Base-by-base conservation (phyloP, 2,797 vertebrate species). In the Pitangus sulphuratus region DNA sequence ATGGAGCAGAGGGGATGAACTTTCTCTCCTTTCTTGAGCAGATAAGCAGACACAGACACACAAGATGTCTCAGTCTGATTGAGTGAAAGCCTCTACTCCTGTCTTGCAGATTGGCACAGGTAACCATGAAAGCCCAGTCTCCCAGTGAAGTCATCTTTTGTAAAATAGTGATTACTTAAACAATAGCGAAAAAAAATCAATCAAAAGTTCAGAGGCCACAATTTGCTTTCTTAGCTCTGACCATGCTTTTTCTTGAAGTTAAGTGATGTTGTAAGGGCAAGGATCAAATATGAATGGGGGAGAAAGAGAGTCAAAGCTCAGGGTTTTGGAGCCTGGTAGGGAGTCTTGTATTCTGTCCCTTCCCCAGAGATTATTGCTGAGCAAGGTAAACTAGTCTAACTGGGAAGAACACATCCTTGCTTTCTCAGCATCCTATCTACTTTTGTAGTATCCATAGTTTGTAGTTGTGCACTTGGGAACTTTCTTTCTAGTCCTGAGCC, bases 1-100 rank as follows among this genome's bases (percentile, higher is more conserved):
- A 31, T 31, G 20, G n/a, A 57, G 20, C 50, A 39, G 14, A 21
- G 17, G 9, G 13, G 30, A 45, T 78, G 20, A 86, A 31, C 44
- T 84, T 39, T 31, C 18, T 65, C 9, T 78, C 39, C 28, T 76
- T 50, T 87, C 35, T 45, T n/a, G 35, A 68, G 5, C 20, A 53
- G 12, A 9, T 7, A 44, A 65, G 11, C 30, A n/a, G 31, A 39
- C 15, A 17, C 11, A 44, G 22, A 56, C 1, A 1, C 1, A 1
- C 12, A 57, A 39, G 21, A 18, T 45, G 11, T 33, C 19, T 66
- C n/a, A 10, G 15, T 61, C 39, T 60, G 77, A 54, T 1, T 40
- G 47, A 53, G 18, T n/a, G 30, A 76, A 89, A 76, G 18, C 33
- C 20, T 95, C 37, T 69, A 51, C 56, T 81, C 40, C 15, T 42